phyloP scores from a whole-genome alignment of 1,140 invertebrate species.

The Diorhabda sublineata region DNA sequence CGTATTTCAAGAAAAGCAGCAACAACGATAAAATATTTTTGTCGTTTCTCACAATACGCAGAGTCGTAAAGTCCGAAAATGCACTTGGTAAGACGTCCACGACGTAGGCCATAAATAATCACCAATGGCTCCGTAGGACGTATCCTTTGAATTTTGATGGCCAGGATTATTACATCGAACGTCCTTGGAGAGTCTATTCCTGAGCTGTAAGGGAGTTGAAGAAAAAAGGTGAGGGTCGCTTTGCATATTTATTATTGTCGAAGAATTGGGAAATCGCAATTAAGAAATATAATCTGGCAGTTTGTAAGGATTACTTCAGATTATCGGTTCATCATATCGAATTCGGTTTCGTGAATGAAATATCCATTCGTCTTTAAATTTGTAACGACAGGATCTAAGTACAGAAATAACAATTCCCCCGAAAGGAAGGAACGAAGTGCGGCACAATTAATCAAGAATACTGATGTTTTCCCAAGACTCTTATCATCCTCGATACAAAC shows the following conservation, averaged over 20 bases:
- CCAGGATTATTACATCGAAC: neutral
- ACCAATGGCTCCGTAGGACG: slow-evolving; percentile 1
- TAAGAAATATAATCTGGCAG: neutral
- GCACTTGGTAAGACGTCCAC: neutral
- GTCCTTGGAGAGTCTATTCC: neutral
- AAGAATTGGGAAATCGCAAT: neutral
- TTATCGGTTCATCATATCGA: no score
- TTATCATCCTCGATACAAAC: slow-evolving; percentile 2
- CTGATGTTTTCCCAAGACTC: neutral
- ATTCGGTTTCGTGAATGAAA: no score
- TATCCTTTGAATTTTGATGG: slow-evolving; percentile 2
- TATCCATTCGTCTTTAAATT: neutral
- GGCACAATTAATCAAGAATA: neutral
- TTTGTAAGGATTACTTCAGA: neutral
- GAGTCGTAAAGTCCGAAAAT: neutral
- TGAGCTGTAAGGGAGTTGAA: neutral
- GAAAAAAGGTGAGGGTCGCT: neutral
- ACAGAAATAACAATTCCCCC: neutral
- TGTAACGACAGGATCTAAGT: neutral
- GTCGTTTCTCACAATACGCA: neutral
- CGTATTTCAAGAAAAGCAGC: neutral
- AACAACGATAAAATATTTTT: neutral
- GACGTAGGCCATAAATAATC: neutral
- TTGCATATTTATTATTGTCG: slow-evolving; percentile 1
- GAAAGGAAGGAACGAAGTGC: neutral